Evolutionary conservation across 2,888 invertebrate genomes (phyloP), one percentile per base, ranked within the genome.

Genomic region (Coleophora deauratella): DNA sequence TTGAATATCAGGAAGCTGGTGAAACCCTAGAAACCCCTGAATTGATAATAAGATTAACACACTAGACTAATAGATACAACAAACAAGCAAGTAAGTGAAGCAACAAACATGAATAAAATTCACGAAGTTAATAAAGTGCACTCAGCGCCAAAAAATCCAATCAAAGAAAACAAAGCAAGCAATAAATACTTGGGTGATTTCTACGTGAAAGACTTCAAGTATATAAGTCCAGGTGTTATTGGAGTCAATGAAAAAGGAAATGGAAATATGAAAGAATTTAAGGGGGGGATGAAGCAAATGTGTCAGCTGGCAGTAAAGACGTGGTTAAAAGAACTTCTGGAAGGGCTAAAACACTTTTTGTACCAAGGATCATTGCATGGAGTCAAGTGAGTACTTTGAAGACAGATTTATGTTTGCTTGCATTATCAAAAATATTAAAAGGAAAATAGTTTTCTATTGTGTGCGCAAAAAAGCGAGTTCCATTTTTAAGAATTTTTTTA

Each of bases 321-420:
- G 50, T 84, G 80, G 82, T 44, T 65, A 0, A 48, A 42, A 3
- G 73, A 79, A 58, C 63, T 82, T 13, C 52, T 75, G 51, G 68
- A 57, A 35, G 84, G 84, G 1, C 47, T 80, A 42, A 78, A 74
- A 54, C 78, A 82, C 56, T 73, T 86, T 51, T 75, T 81, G 49
- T 78, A 76, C 47, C 72, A 74, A 37, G 86, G 86, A 28, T 77
- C 80, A 37, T 52, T 86, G 30, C 85, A 86, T 57, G 85, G 85
- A 43, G 78, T 85, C 11, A 85, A 85, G 86, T 85, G 45, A 76
- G 82, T 76, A 21, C 0, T 4, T n/a, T n/a, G n/a, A n/a, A n/a
- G n/a, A 6, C 6, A 21, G 21, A 21, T 21, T 4, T 21, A 21
- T 6, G 21, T 3, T 3, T 21, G 6, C 21, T 21, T 21, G 21